Base-by-base conservation (phyloP, 2,113 vertebrate species). In the Pterocles gutturalis region DNA sequence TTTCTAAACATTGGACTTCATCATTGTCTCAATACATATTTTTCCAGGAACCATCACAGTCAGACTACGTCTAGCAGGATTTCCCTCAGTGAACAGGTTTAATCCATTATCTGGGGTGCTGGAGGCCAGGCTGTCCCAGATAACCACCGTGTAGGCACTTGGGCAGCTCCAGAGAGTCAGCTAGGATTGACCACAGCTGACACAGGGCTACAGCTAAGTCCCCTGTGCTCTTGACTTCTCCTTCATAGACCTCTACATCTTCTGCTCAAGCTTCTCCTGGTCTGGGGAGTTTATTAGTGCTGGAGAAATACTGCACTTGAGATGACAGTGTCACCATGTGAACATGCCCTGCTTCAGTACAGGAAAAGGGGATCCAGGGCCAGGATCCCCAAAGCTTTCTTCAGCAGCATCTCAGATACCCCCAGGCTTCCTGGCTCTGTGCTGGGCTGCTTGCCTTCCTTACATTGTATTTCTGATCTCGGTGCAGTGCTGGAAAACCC, bases 61-160 rank as follows among this genome's bases (percentile, higher is more conserved):
- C 67, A 73, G 72, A 38, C 17, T 14, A 12, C 11, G 9, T 18
- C 21, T 34, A 21, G 65, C 61, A 71, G 46, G n/a, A 36, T 38
- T 62, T 87, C 7, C 43, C 14, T 45, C 34, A 10, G 0, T 54
- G 31, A 70, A 16, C n/a, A 81, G 26, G 16, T 84, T 58, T 73
- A 70, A 33, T 46, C 51, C 21, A 10, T 66, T 33, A 5, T 10
- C 65, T 24, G 36, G 46, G 60, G 36, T 70, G 55, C 34, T 1
- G 3, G 26, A 45, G 77, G n/a, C 49, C 34, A 9, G 54, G 60
- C 60, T 89, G 64, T 25, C 60, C 67, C 65, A 31, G 13, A 53
- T 1, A 14, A 54, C 36, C n/a, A 53, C 41, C 1, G 0, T 0
- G 0, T 6, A 62, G 49, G 64, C 49, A 29, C 49, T 55, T 29